Evolutionary conservation across 2,888 invertebrate species (phyloP).

Genomic region (Diplazon laetatorius): DNA sequence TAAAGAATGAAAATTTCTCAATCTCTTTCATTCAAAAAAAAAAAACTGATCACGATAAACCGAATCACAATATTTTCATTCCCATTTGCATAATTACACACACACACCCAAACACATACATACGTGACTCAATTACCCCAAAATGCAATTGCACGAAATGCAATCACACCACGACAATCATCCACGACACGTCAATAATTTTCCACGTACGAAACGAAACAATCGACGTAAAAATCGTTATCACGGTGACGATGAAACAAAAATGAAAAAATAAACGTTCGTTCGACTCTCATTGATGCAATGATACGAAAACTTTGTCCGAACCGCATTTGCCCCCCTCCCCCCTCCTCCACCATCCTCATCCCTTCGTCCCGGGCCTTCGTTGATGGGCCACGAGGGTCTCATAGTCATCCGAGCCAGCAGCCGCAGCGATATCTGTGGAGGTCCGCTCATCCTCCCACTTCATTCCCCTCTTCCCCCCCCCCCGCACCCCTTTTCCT

Average conservation of each 20-base stretch:
- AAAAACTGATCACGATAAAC: too few species aligned
- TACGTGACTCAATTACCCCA: neutral
- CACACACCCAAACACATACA: neutral
- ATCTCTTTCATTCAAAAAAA: too few species aligned
- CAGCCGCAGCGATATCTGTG: constrained; percentile 26
- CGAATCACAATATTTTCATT: too few species aligned
- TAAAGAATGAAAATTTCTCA: too few species aligned
- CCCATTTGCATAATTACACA: neutral
- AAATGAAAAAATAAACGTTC: too few species aligned
- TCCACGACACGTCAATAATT: neutral
- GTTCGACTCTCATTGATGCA: constrained; percentile 40
- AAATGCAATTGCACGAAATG: constrained; percentile 26
- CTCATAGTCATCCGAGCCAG: constrained; percentile 31
- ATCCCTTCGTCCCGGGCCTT: too few species aligned
- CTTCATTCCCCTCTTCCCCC: neutral
- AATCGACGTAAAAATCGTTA: too few species aligned
- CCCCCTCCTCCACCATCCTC: neutral
- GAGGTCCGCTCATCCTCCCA: too few species aligned
- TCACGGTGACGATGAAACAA: too few species aligned
- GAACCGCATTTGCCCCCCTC: neutral
- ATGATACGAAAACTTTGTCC: constrained; percentile 40
- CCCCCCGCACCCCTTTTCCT: neutral
- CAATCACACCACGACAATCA: neutral
- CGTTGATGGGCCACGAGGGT: constrained; percentile 31
- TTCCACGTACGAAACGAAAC: neutral